Evolutionary conservation across 2,113 vertebrate genomes (phyloP).

Genomic region (Microcebus jonahi): DNA sequence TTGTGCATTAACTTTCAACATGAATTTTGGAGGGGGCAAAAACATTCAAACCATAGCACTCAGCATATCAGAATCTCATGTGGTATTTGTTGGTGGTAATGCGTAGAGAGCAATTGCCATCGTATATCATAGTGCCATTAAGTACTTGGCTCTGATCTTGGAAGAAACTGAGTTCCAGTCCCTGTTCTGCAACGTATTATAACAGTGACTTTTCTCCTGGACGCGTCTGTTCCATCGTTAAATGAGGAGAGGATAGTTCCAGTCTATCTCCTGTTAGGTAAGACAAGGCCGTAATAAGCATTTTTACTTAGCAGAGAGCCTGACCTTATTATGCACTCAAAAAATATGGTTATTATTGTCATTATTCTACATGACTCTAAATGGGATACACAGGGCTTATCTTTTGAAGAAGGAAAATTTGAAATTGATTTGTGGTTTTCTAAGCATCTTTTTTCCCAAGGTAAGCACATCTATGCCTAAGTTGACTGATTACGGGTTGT

Average conservation of each 20-base stretch:
- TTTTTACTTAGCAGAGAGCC: neutral
- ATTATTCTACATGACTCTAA: neutral
- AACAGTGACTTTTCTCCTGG: neutral
- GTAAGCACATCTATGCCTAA: neutral
- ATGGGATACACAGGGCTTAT: neutral
- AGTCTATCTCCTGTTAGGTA: neutral
- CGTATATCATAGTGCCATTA: neutral
- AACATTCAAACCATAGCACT: neutral
- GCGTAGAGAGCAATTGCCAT: fast-evolving
- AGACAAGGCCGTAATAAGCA: neutral
- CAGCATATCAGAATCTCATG: neutral
- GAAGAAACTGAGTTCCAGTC: neutral
- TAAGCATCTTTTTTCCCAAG: neutral
- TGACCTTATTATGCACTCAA: neutral
- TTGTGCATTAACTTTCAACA: neutral
- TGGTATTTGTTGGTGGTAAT: neutral
- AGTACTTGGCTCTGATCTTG: neutral
- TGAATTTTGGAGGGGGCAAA: neutral
- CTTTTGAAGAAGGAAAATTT: neutral
- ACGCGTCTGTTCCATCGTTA: neutral
- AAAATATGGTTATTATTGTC: neutral
- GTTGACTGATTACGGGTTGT: neutral
- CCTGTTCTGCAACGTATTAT: neutral
- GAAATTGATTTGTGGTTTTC: neutral
- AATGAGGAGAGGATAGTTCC: neutral